Base-by-base conservation (phyloP, 2,888 invertebrate genomes). In the Pseudococcus jackbeardsleyi region DNA sequence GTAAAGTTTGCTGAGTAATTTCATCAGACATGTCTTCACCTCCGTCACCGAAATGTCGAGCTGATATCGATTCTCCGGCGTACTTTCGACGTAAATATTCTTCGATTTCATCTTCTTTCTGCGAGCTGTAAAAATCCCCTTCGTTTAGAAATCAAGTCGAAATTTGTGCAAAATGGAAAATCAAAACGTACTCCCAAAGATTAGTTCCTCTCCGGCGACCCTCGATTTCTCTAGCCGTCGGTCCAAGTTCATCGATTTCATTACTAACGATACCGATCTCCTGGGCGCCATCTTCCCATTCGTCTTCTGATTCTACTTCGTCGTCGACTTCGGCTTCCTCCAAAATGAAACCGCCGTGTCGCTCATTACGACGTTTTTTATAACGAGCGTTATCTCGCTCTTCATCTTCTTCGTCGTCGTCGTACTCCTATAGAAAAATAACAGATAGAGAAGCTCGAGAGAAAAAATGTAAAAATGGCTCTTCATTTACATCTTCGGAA, bases 11-110 rank as follows among this genome's bases (percentile, higher is more conserved):
- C 91, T 99, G 99, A 0, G 98, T 98, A 90, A 99, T 99, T 92
- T 99, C 99, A 92, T 99, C 99, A 0, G 97, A 97, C 96, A 98
- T 97, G 91, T 98, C 98, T 91, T 97, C 97, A 0, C 98, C 98
- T 59, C 98, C 99, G 91, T 99, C 98, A 1, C 98, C 99, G 91
- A 97, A 98, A 91, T 97, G 96, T 77, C 96, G 94, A 22, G 95
- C 94, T 0, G 96, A 96, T 0, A 95, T 94, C 0, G 96, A 95
- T 90, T 97, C 96, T 90, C 98, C 97, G 0, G 98, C 98, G 93
- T 99, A 99, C 91, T 98, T 98, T 91, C 97, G 96, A 88, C 97
- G 93, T 79, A 99, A 94, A 91, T 99, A 99, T 91, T 98, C 97
- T 91, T 98, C 99, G 89, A 99, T 97, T 92, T 99, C 99, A 91